phyloP scores from a whole-genome alignment of 2,797 vertebrate species.

The Rousettus madagascariensis region DNA sequence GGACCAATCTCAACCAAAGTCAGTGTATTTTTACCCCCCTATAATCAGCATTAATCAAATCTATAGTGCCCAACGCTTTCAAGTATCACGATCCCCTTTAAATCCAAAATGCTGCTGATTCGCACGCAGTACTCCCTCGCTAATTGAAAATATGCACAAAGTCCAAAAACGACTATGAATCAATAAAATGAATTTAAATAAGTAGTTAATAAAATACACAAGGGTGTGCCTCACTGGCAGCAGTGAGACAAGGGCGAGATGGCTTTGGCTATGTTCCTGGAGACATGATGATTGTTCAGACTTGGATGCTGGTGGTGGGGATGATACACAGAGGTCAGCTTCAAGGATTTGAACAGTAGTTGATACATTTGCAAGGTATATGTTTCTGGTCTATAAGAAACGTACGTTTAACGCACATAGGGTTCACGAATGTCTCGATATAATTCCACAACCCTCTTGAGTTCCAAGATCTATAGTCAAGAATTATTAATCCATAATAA shows the following conservation, averaged over 20 bases:
- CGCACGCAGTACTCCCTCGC: not conserved
- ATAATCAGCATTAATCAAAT: not conserved
- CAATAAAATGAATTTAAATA: not conserved
- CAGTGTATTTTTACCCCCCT: rapidly evolving
- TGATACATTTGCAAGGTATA: not conserved
- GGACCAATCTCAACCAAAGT: not conserved
- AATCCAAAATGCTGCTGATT: not conserved
- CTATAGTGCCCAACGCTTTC: not conserved
- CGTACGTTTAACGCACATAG: not conserved
- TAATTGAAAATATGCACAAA: not conserved
- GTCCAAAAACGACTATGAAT: not conserved
- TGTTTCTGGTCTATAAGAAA: not conserved
- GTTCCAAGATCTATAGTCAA: not conserved
- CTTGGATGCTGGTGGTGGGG: too few species aligned
- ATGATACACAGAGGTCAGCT: too few species aligned
- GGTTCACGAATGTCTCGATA: not conserved
- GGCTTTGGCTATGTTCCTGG: too few species aligned
- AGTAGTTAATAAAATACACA: not conserved
- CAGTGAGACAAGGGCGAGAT: too few species aligned
- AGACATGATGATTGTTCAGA: too few species aligned
- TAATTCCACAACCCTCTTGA: not conserved
- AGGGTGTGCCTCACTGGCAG: too few species aligned
- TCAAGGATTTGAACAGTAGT: not conserved
- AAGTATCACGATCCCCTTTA: not conserved
- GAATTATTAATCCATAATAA: not conserved